These are phyloP conservation scores for Drosophila buzzatii DNA, from an alignment of 2,888 invertebrate species.

Conservation along the genomic window DNA sequence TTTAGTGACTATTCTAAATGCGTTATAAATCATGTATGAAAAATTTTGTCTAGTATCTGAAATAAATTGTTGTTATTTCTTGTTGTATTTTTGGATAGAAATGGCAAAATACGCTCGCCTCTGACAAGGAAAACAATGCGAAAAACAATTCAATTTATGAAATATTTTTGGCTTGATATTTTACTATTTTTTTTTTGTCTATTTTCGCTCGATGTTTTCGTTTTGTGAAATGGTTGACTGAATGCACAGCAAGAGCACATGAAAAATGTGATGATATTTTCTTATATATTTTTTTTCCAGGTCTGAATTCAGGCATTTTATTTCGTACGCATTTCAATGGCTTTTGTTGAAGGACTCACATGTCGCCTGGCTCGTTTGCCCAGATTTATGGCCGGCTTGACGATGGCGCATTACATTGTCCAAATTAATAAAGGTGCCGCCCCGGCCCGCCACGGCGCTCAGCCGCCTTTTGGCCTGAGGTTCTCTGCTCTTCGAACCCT, in stretches of 20 bases:
- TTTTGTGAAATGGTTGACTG: constrained; percentile 34
- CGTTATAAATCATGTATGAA: constrained; percentile 59
- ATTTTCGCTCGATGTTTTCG: constrained; percentile 14
- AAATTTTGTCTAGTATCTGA: constrained; percentile 26
- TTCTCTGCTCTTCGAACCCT: constrained; percentile 14
- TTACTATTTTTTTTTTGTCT: constrained; percentile 1
- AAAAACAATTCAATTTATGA: constrained; percentile 72
- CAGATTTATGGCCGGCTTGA: constrained; percentile 74
- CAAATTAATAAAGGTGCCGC: constrained; percentile 76
- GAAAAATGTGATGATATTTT: constrained; percentile 40
- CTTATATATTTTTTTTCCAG: neutral
- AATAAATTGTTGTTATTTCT: constrained; percentile 34
- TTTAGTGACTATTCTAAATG: constrained; percentile 42
- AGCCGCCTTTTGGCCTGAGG: constrained; percentile 8
- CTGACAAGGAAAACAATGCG: constrained; percentile 53
- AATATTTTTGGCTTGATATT: constrained; percentile 52
- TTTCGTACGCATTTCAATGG: constrained; percentile 66
- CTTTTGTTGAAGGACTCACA: constrained; percentile 32
- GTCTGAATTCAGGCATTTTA: constrained; percentile 45
- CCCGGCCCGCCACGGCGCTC: neutral
- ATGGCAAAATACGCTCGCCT: constrained; percentile 23
- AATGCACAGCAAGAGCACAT: constrained; percentile 44
- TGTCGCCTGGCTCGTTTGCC: constrained; percentile 33
- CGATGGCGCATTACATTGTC: constrained; percentile 63
- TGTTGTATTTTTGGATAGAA: constrained; percentile 15